Base-by-base conservation (phyloP, 2,113 vertebrate genomes). In the Aspiorhynchus laticeps region DNA sequence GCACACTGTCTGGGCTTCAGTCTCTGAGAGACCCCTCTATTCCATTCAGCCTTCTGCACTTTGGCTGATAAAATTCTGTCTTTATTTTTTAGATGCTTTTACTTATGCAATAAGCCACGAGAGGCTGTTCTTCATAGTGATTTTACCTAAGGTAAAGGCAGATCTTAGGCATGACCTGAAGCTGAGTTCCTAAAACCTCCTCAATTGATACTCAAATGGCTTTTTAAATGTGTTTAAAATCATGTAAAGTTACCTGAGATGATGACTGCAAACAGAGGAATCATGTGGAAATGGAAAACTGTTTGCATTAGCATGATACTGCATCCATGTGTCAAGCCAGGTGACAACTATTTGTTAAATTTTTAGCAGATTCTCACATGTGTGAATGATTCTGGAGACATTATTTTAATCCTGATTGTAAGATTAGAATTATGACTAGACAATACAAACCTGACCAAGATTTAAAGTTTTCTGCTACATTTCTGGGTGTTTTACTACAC, bases 61-160 rank as follows among this genome's bases (percentile, higher is more conserved):
- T 74, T 74, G 33, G 5, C 43, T 61, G 74, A 59, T 78, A 67
- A 31, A 41, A 82, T 46, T 14, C 9, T 11, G 3, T 46, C 2
- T 26, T 82, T 28, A 82, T 43, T 63, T 79, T 28, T 43, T 4
- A 41, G 79, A 63, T 63, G 79, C 33, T 63, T 63, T 53, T 33
- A 78, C 46, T 78, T 53, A 28, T 77, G 15, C 75, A 77, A 4
- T 77, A 53, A 78, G 46, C 15, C 15, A 33, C 3, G 15, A 53
- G 43, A 51, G n/a, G 26, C 26, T 53, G 12, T 28, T 51, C 43
- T 77, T 51, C 26, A 74, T 36, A 77, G 26, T 7, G 0, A 78
- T 10, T 53, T 53, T 28, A 28, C 24, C n/a, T 17, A 15, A 53
- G 14, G 36, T 41, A 36, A 73, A 38, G 9, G 69, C 21, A 5